Base-by-base conservation (phyloP, 2,113 vertebrate genomes). In the Piprites chloris region DNA sequence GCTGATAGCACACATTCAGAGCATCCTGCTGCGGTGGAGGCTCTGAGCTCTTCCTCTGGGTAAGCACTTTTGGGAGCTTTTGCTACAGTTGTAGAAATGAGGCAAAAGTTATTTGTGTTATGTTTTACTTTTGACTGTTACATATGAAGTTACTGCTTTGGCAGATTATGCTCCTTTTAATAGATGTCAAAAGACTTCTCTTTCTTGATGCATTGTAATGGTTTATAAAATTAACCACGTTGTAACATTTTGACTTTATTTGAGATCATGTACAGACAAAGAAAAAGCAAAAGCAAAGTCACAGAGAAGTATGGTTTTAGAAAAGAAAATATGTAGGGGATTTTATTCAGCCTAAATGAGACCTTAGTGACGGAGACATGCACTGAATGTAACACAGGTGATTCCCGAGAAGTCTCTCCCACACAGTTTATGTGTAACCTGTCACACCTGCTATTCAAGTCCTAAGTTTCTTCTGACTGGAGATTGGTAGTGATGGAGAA, bases 361-460 rank as follows among this genome's bases (percentile, higher is more conserved):
- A 46, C 59, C 28, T 88, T 35, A 18, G 71, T 35, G 53, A 30
- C 91, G 37, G 30, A 61, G 61, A 18, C n/a, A 3, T 67, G 37
- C 24, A 27, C 3, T 3, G n/a, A 85, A 8, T 32, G 24, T 61
- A 52, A 52, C 18, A 12, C 61, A 49, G 58, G 56, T 50, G 92
- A 86, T 88, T 41, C 12, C 61, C 20, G 65, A 80, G 67, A 88
- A 84, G 47, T 77, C 56, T 88, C 85, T 97, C 91, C 90, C 83
- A 94, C 87, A 81, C 28, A 26, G 24, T 71, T 80, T 53, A 69
- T 93, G 62, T 68, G 39, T 56, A 93, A 95, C 92, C 85, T 89
- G 96, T 86, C 92, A 89, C 93, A 94, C 96, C 88, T 96, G 96
- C 92, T 96, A 9, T n/a, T 92, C 93, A 86, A 72, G 93, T 95